Percentiles rank a stretch among this genome's conserved stretches.
Conservation (phyloP, 2,888 invertebrate genomes). For the Eristalis arbustorum region DNA sequence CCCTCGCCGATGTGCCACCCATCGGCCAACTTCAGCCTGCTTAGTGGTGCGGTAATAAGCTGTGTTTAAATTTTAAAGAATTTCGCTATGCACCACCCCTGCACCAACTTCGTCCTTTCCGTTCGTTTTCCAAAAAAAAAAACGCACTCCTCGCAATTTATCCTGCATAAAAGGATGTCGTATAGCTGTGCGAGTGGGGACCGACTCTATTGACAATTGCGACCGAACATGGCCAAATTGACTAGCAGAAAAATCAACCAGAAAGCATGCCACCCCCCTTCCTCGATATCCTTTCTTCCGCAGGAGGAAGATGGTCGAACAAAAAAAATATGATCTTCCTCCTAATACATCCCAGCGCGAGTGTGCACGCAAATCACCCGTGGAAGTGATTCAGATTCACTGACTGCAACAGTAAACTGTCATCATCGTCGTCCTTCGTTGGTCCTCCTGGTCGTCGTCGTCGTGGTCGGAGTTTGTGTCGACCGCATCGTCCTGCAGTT, state of each 20-base stretch:
- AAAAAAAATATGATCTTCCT: slow-evolving; percentile 32
- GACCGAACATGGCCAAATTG: slow-evolving; percentile 53
- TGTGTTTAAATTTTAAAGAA: slow-evolving; percentile 42
- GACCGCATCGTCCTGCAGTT: slow-evolving; percentile 17
- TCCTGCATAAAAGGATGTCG: slow-evolving; percentile 21
- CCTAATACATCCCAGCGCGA: slow-evolving; percentile 42
- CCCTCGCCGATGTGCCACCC: background rate
- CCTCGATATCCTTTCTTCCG: background rate
- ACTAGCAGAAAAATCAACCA: slow-evolving; percentile 56
- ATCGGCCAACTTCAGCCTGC: slow-evolving; percentile 18
- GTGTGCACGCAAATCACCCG: slow-evolving; percentile 51
- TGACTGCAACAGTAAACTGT: slow-evolving; percentile 52
- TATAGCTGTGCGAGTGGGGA: background rate
- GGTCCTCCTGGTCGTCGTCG: background rate
- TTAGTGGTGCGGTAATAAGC: slow-evolving; percentile 56
- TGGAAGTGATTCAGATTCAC: slow-evolving; percentile 16
- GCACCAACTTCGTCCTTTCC: background rate
- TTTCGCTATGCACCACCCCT: background rate
- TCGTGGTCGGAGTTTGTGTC: background rate
- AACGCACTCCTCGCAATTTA: slow-evolving; percentile 43
- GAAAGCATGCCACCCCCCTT: slow-evolving; percentile 2
- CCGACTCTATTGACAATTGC: slow-evolving; percentile 57
- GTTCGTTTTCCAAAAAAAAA: background rate
- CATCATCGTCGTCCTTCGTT: slow-evolving; percentile 49
- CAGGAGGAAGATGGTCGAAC: background rate